These are phyloP conservation scores for Tolmerus cingulatus DNA, from an alignment of 2,888 invertebrate genomes.

Conservation along the genomic window DNA sequence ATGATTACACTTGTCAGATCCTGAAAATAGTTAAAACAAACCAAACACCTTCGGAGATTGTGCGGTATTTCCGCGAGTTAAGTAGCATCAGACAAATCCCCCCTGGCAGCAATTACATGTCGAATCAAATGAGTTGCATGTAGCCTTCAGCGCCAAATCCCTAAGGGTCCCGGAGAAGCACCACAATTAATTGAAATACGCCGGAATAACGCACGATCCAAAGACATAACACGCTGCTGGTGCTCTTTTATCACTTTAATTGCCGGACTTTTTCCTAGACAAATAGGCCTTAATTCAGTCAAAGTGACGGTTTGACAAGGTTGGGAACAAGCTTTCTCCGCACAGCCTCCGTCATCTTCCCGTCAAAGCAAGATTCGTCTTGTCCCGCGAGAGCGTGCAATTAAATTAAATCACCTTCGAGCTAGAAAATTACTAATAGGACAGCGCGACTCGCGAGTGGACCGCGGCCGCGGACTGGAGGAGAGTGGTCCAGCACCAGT, in stretches of 20 bases:
- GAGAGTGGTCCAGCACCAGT: not conserved
- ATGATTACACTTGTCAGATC: not conserved
- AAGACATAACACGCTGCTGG: slow-evolving; percentile 21
- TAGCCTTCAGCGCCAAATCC: not conserved
- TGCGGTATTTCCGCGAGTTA: not conserved
- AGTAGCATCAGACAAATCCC: not conserved
- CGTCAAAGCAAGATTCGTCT: slow-evolving; percentile 17
- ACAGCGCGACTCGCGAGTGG: not conserved
- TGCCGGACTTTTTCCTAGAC: slow-evolving; percentile 6
- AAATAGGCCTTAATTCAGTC: slow-evolving; percentile 23
- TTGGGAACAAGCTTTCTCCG: slow-evolving; percentile 31
- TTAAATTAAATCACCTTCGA: slow-evolving; percentile 22
- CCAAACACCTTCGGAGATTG: not conserved
- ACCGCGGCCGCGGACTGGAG: not conserved
- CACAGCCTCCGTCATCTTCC: slow-evolving; percentile 2
- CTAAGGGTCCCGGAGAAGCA: not conserved
- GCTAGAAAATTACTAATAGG: not conserved
- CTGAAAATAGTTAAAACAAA: not conserved
- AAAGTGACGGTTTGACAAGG: slow-evolving; percentile 32
- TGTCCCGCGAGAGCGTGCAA: slow-evolving; percentile 3
- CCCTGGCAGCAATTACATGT: not conserved
- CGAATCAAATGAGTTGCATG: not conserved
- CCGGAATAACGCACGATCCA: slow-evolving; percentile 2
- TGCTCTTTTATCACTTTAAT: slow-evolving; percentile 16
- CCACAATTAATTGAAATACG: slow-evolving; percentile 17